Conservation (phyloP, 2,888 invertebrate species). For the Melitaea athalia region DNA sequence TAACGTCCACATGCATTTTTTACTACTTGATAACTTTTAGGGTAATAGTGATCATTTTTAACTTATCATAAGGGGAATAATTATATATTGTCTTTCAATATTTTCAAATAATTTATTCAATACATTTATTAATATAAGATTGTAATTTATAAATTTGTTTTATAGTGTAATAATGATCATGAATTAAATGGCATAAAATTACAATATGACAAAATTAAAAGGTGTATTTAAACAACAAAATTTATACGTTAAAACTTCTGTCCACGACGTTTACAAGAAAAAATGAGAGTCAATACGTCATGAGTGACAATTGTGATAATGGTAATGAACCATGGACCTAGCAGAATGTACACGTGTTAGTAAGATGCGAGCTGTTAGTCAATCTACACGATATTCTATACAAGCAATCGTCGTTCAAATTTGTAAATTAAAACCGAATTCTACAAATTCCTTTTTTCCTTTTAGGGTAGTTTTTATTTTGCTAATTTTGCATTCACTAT, state of each 20-base stretch:
- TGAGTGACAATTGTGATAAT: neutral
- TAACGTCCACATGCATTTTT: constrained; percentile 13
- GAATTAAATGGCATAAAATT: no score
- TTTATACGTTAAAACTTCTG: no score
- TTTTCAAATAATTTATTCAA: neutral
- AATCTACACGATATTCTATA: neutral
- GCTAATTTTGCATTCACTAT: no score
- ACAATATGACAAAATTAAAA: no score
- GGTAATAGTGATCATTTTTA: constrained; percentile 5
- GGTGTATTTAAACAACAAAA: no score
- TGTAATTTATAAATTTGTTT: no score
- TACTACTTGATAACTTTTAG: neutral
- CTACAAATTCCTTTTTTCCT: neutral
- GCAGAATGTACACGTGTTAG: neutral
- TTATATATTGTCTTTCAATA: neutral
- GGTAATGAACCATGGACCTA: neutral
- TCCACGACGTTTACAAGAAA: no score
- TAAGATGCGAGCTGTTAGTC: constrained; percentile 10
- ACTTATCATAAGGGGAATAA: neutral
- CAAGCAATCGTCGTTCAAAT: neutral
- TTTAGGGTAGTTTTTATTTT: no score
- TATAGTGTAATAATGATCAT: no score
- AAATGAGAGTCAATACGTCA: no score
- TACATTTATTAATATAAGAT: no score
- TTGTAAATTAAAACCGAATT: neutral